Conservation (phyloP, 2,113 vertebrate species). For the Glaucidium brasilianum region DNA sequence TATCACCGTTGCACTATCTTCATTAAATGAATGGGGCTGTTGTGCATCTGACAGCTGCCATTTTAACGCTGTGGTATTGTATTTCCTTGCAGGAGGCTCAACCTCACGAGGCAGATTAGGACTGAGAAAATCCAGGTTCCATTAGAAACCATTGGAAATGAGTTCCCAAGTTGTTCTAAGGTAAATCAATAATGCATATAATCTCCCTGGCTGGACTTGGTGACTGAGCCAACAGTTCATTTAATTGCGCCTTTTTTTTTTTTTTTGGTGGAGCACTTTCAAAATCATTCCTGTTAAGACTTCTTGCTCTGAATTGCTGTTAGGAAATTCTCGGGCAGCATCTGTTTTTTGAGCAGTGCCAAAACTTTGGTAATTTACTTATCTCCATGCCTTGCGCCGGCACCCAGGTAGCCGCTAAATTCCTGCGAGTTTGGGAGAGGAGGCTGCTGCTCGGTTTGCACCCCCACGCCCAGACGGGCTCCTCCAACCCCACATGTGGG, state of each 20-base stretch:
- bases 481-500: rapidly evolving
- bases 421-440: neutral
- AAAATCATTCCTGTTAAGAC: neutral
- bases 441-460: neutral
- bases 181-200: neutral
- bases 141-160: conserved; percentile 29
- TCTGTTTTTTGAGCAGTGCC: neutral
- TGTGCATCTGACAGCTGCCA: neutral
- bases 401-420: neutral
- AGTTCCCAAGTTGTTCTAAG: conserved; percentile 35
- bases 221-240: neutral
- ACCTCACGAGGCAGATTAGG: neutral
- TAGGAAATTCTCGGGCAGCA: neutral
- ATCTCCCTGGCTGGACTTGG: neutral
- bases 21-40: neutral
- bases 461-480: neutral
- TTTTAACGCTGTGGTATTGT: neutral
- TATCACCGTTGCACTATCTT: rapidly evolving
- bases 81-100: conserved; percentile 3
- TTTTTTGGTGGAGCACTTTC: neutral
- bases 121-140: conserved; percentile 15
- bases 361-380: neutral
- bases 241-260: neutral
- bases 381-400: rapidly evolving
- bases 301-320: neutral